A percentile compares a stretch with the other conserved stretches of the same genome.
Evolutionary conservation across 2,113 vertebrate genomes (phyloP).

Genomic region (Cariama cristata): DNA sequence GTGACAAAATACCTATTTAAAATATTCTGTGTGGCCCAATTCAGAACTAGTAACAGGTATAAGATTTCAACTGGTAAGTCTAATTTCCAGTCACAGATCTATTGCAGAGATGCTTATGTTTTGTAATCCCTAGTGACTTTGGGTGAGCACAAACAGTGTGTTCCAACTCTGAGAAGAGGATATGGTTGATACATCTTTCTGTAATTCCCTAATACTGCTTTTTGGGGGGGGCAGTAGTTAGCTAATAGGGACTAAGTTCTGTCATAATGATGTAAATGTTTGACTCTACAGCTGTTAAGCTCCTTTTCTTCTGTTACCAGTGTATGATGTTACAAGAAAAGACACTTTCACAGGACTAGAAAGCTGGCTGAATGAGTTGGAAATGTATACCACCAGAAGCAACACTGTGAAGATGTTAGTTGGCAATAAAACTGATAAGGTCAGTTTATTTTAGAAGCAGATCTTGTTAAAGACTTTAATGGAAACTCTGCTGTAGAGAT

Average conservation of each 20-base stretch:
- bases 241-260: neutral
- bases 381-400: neutral
- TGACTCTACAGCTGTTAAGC: neutral
- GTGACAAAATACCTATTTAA: neutral
- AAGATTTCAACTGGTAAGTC: neutral
- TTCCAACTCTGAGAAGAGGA: neutral
- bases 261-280: neutral
- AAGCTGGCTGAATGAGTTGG: constrained; percentile 59
- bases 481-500: neutral
- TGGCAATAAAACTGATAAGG: constrained; percentile 70
- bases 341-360: constrained; percentile 53
- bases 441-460: neutral
- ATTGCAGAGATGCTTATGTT: neutral
- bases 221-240: neutral
- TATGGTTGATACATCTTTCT: neutral
- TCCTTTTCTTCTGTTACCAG: constrained; percentile 33
- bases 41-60: neutral
- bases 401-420: constrained; percentile 65
- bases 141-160: neutral
- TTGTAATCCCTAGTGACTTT: neutral
- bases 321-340: constrained; percentile 71
- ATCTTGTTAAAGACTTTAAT: neutral
- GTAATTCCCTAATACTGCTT: neutral
- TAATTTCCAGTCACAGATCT: neutral
- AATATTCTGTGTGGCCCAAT: neutral